A percentile compares a stretch with the other conserved stretches of the same genome.
Evolutionary conservation across 2,888 invertebrate species (phyloP).

Genomic region (Ametastegia equiseti): DNA sequence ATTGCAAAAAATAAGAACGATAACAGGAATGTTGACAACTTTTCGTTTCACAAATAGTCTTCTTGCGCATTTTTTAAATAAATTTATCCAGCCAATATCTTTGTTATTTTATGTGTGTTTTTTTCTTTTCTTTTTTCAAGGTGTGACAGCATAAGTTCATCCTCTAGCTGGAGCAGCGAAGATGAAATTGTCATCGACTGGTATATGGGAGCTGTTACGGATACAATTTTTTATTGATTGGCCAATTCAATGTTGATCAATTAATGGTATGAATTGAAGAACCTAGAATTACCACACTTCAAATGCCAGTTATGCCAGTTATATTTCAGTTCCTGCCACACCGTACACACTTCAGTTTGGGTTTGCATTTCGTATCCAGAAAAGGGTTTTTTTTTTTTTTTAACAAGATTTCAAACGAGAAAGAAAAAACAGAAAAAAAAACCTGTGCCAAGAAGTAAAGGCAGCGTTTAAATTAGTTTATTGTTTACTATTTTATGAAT

Average conservation of each 20-base stretch:
- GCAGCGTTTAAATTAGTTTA: conserved; percentile 5
- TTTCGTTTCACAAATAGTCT: not conserved
- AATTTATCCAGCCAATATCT: not conserved
- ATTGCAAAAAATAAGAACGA: not conserved
- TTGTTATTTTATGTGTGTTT: not conserved
- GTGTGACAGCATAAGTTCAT: conserved; percentile 80
- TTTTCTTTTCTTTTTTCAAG: conserved; percentile 72
- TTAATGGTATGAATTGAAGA: conserved; percentile 28
- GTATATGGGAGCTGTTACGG: conserved; percentile 46
- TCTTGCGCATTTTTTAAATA: not conserved
- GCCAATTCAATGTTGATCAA: conserved; percentile 40
- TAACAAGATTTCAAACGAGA: no score
- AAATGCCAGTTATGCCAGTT: conserved; percentile 31
- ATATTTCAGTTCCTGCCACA: conserved; percentile 10
- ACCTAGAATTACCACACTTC: conserved; percentile 20
- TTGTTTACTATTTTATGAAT: conserved; percentile 30
- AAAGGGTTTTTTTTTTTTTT: conserved; percentile 16
- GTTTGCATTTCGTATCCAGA: conserved; percentile 26
- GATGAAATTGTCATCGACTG: conserved; percentile 51
- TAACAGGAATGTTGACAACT: conserved; percentile 5
- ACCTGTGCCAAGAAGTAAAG: conserved; percentile 25
- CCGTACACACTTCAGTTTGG: conserved; percentile 32
- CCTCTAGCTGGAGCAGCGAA: conserved; percentile 49
- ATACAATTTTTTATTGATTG: conserved; percentile 40
- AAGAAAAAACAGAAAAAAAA: not conserved